Evolutionary conservation across 1,140 invertebrate species (phyloP).

Genomic region (Lasaia peninsularis): DNA sequence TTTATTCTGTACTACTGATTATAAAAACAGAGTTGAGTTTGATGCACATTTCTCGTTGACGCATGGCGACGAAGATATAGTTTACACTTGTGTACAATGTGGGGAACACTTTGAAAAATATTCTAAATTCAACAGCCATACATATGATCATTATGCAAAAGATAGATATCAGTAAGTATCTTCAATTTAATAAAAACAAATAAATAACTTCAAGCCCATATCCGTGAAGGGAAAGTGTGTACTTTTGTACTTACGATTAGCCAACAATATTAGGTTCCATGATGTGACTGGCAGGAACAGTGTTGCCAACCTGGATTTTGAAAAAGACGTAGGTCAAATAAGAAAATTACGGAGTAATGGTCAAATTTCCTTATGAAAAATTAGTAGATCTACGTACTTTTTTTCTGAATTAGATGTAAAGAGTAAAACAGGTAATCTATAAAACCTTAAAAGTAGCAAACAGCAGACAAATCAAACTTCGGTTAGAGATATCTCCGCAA

Average conservation of each 20-base stretch:
- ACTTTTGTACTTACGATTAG: too few relatives aligned
- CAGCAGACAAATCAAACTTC: too few relatives aligned
- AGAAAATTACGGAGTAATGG: not conserved
- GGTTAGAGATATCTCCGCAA: not conserved
- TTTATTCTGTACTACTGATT: constrained; percentile 41
- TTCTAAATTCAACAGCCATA: constrained; percentile 46
- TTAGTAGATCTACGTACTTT: constrained; percentile 4
- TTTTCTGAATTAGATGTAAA: not conserved
- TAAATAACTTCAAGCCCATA: too few relatives aligned
- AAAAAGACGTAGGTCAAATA: not conserved
- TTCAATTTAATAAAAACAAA: not conserved
- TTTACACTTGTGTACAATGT: constrained; percentile 57
- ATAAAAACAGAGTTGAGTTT: constrained; percentile 48
- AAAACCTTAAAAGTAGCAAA: too few relatives aligned
- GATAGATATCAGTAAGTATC: constrained; percentile 55
- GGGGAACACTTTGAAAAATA: constrained; percentile 57
- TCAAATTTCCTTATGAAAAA: not conserved
- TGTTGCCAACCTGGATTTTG: not conserved
- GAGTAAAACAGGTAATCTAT: too few relatives aligned
- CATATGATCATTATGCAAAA: constrained; percentile 52
- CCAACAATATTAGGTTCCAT: too few relatives aligned
- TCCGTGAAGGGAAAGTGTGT: too few relatives aligned
- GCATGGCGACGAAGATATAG: constrained; percentile 43
- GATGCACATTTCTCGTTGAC: constrained; percentile 50
- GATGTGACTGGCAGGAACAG: not conserved